phyloP scores from a whole-genome alignment of 2,888 invertebrate genomes.

The Meiosimyza decipiens region DNA sequence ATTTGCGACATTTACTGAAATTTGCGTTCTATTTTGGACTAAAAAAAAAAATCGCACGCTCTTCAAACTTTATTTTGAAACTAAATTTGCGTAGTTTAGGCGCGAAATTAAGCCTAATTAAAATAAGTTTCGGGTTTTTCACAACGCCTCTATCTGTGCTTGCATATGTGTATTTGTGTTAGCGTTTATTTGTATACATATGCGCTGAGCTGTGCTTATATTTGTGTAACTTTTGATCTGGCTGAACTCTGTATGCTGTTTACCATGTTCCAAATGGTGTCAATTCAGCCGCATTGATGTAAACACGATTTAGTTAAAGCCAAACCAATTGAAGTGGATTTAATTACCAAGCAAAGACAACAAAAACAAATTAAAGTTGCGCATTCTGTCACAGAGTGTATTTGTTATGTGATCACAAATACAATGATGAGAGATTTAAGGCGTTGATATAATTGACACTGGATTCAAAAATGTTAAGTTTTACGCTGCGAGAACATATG shows the following conservation, averaged over 20 bases:
- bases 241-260: not conserved
- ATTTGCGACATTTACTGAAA: not conserved
- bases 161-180: not conserved
- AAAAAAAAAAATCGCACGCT: not conserved
- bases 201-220: not conserved
- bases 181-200: not conserved
- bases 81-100: slow-evolving; percentile 16
- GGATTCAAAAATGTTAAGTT: too few relatives aligned
- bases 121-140: slow-evolving; percentile 11
- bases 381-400: too few relatives aligned
- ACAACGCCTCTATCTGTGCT: not conserved
- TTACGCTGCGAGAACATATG: too few relatives aligned
- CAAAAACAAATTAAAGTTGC: not conserved
- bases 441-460: too few relatives aligned
- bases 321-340: slow-evolving; percentile 22
- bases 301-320: slow-evolving; percentile 15
- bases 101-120: slow-evolving; percentile 22
- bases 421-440: too few relatives aligned
- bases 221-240: slow-evolving; percentile 1
- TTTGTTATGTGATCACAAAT: too few relatives aligned
- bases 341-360: slow-evolving; percentile 16
- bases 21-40: too few relatives aligned
- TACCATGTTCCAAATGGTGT: slow-evolving; percentile 10
- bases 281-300: slow-evolving; percentile 5
- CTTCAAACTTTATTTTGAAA: slow-evolving; percentile 14